These are phyloP conservation scores for Cylas formicarius DNA, from an alignment of 1,140 invertebrate species.

Conservation along the genomic window DNA sequence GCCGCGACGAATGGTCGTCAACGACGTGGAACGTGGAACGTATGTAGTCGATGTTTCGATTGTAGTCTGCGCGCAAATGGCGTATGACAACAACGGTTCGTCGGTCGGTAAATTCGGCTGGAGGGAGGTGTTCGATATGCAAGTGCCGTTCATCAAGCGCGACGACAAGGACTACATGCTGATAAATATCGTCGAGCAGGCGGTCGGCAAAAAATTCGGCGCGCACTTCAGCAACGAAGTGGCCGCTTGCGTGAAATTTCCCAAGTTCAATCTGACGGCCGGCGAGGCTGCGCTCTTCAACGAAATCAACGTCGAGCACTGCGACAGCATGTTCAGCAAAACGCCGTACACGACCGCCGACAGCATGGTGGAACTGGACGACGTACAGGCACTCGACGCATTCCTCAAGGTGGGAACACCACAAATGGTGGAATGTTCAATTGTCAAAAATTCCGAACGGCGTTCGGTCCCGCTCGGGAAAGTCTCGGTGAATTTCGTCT, in stretches of 20 bases:
- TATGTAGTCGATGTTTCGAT: no score
- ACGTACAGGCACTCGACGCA: slow-evolving; percentile 1
- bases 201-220: background rate
- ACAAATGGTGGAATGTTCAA: no score
- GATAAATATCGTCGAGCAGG: background rate
- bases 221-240: background rate
- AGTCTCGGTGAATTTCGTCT: no score
- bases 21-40: no score
- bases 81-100: slow-evolving; percentile 40
- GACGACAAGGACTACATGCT: background rate
- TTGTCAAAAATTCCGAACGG: no score
- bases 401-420: no score
- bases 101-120: background rate
- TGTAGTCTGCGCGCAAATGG: no score
- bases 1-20: no score
- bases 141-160: background rate
- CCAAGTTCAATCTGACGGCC: slow-evolving; percentile 3
- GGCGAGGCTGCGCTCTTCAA: slow-evolving; percentile 7
- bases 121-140: background rate
- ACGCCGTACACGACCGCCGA: background rate
- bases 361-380: slow-evolving; percentile 1
- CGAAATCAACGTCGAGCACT: slow-evolving; percentile 9
- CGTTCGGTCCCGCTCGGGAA: no score
- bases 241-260: background rate
- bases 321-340: slow-evolving; percentile 3